Evolutionary conservation across 2,888 invertebrate genomes (phyloP).

Genomic region (Amphipoea oculea): DNA sequence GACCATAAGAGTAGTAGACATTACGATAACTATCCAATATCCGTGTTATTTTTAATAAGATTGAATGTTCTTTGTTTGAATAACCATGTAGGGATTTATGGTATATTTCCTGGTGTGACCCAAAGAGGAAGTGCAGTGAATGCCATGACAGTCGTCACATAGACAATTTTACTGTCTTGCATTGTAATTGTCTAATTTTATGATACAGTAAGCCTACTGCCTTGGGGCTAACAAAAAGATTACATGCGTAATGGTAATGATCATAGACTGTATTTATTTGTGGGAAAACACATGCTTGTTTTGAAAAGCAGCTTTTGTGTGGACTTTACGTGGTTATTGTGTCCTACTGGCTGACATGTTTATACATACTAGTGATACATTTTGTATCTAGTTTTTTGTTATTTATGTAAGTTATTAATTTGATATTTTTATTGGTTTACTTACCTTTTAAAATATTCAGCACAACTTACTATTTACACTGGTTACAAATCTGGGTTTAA

Average conservation of each 20-base stretch:
- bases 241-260: slow-evolving; percentile 16
- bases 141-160: slow-evolving; percentile 45
- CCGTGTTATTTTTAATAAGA: slow-evolving; percentile 49
- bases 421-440: neutral
- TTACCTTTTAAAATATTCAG: no score
- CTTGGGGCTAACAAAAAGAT: slow-evolving; percentile 49
- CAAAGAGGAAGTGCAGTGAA: slow-evolving; percentile 60
- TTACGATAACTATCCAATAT: slow-evolving; percentile 1
- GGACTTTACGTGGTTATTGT: neutral
- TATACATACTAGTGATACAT: neutral
- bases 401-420: neutral
- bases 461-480: neutral
- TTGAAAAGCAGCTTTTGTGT: slow-evolving; percentile 9
- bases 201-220: slow-evolving; percentile 26
- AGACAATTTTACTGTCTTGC: slow-evolving; percentile 53
- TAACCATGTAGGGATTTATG: slow-evolving; percentile 39
- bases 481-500: neutral
- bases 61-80: slow-evolving; percentile 52
- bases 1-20: neutral
- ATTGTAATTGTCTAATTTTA: slow-evolving; percentile 65
- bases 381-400: neutral
- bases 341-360: neutral
- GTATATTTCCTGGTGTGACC: slow-evolving; percentile 56
- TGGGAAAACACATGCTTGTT: slow-evolving; percentile 16
- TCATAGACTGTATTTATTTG: slow-evolving; percentile 6